Base-by-base conservation (phyloP, 1,140 invertebrate genomes). In the Wasmannia auropunctata region DNA sequence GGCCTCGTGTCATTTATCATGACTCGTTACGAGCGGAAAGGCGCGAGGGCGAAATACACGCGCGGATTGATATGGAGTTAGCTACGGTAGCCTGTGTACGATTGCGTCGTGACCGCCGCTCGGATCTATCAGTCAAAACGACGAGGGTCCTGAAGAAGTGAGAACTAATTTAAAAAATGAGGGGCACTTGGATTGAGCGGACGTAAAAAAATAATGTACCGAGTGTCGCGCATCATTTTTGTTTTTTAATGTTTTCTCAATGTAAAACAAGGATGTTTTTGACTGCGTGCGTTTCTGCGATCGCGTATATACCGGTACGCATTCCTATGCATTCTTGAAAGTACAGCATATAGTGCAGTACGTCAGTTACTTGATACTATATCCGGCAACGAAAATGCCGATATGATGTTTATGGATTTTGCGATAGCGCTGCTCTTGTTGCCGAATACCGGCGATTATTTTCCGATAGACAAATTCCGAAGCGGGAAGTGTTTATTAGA, bases 61-160 rank as follows among this genome's bases (percentile, higher is more conserved):
- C 88, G 89, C 91, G 92, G 91, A 94, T 94, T 94, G 94, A 95
- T 95, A 93, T 92, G 86, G 91, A 93, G 93, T 93, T 91, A 86
- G 92, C 88, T 91, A 93, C 94, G 92, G 91, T 93, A 93, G 92
- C 90, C 91, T 88, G 93, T 88, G 91, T 91, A 92, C 91, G 91
- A 93, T 94, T 93, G 93, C 93, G 93, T 93, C 92, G 88, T 93
- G 91, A 92, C 93, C 91, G 91, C 87, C 86, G 91, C 87, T 87
- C 84, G 88, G 88, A 89, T 93, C 94, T 94, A 94, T 95, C 94
- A 94, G 94, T 94, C 94, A 93, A 87, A 88, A 77, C 72, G 83
- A 84, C 63, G 84, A 84, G 85, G 86, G 85, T 63, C 22, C n/a
- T 22, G 63, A 60, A 56, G 25, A 58, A 67, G 79, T n/a, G 54